Base-by-base conservation (phyloP, 35 echinoderm and acorn worm species). In the Anneissia japonica region DNA sequence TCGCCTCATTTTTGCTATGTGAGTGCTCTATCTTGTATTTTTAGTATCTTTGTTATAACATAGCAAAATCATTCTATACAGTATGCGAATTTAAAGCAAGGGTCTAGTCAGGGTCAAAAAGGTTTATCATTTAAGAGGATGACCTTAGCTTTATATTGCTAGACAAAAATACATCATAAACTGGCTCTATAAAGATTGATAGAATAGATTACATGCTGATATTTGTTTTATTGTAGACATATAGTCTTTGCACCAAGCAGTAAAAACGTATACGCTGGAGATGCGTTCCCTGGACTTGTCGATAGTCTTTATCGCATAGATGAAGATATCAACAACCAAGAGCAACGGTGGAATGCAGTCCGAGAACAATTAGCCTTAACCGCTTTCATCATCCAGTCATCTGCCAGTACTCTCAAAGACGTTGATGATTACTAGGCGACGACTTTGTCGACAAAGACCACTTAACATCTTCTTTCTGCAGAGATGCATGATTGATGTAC, bases 231-330 rank as follows among this genome's bases (percentile, higher is more conserved):
- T 40, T 39, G 16, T 74, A 97, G 94, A 85, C 94, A 97, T 72
- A 39, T 97, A n/a, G 88, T 90, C 4, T 97, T 92, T 90, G 94
- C 94, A 34, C 94, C 94, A 23, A 97, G 94, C 87, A 92, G 94
- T 55, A 92, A 89, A 55, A 46, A 97, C 46, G 43, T 45, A 29
- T 96, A 96, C 74, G 82, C 40, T 39, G 94, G 90, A 28, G 90
- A 92, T 46, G 88, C 91, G 4, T 97, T 97, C 56, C 94, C 94
- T 2, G 94, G 94, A 19, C 87, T 97, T 19, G 74, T 83, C 17
- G 94, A 97, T 89, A 79, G 89, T 17, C 87, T 97, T 87, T 97
- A 90, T 84, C 87, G 92, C 35, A 97, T 97, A 51, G 87, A 97
- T 4, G 85, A 97, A 13, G 82, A n/a, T n/a, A n/a, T n/a, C n/a